These are phyloP conservation scores for Ruditapes philippinarum DNA, from an alignment of 1,140 invertebrate genomes.

Conservation along the genomic window DNA sequence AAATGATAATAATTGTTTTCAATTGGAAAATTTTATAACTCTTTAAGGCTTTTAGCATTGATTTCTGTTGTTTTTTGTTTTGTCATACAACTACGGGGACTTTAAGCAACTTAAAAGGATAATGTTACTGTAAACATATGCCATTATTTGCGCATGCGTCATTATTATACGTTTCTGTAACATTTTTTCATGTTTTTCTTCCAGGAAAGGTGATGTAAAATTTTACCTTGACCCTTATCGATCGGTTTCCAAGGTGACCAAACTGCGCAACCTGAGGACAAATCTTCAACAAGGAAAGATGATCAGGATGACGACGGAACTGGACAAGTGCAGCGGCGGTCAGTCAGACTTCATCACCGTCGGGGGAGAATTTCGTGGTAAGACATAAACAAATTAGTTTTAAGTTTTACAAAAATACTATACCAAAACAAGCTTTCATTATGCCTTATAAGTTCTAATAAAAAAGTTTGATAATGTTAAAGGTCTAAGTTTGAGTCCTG, in stretches of 20 bases:
- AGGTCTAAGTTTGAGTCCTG: too few species aligned
- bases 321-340: constrained; percentile 56
- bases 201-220: constrained; percentile 50
- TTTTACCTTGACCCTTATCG: constrained; percentile 61
- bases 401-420: too few species aligned
- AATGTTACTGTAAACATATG: background rate
- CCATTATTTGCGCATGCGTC: background rate
- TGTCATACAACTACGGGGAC: background rate
- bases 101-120: background rate
- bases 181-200: background rate
- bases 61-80: background rate
- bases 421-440: too few species aligned
- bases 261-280: background rate
- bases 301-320: constrained; percentile 48
- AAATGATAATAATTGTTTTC: background rate
- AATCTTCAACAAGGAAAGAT: constrained; percentile 45
- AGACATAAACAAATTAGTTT: too few species aligned
- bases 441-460: too few species aligned
- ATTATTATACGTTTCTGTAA: background rate
- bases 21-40: background rate
- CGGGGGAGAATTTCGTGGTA: constrained; percentile 62
- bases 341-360: constrained; percentile 36
- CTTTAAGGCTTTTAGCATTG: background rate
- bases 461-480: too few species aligned
- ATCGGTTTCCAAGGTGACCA: constrained; percentile 31